Evolutionary conservation across 2,888 invertebrate genomes (phyloP).

Genomic region (Pyralis farinalis): DNA sequence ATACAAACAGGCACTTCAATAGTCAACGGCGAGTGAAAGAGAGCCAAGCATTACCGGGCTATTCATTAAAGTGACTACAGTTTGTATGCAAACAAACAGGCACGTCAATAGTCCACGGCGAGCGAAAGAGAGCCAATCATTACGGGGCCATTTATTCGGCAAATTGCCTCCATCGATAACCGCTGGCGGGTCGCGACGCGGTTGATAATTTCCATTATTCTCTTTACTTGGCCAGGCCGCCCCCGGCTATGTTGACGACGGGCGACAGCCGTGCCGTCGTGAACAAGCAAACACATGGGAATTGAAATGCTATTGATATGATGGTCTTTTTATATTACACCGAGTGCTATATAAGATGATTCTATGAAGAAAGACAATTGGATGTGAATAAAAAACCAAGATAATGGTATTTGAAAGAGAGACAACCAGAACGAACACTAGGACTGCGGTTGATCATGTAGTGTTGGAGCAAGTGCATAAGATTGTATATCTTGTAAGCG

Average conservation of each 20-base stretch:
- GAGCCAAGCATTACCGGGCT: slow-evolving; percentile 35
- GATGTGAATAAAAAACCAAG: no score
- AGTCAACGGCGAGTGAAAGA: slow-evolving; percentile 15
- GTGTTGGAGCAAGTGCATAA: no score
- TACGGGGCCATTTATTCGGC: slow-evolving; percentile 51
- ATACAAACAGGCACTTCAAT: no score
- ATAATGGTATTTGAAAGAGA: no score
- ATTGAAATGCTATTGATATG: slow-evolving; percentile 19
- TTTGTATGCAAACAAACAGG: slow-evolving; percentile 18
- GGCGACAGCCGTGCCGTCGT: slow-evolving; percentile 34
- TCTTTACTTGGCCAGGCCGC: slow-evolving; percentile 40
- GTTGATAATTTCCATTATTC: slow-evolving; percentile 60
- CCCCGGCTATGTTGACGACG: slow-evolving; percentile 43
- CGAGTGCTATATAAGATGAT: no score
- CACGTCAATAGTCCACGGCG: slow-evolving; percentile 10
- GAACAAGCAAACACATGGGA: slow-evolving; percentile 29
- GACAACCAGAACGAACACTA: no score
- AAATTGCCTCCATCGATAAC: slow-evolving; percentile 63
- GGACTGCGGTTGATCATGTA: no score
- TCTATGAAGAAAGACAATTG: no score
- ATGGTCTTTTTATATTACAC: no score
- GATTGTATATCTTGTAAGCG: no score
- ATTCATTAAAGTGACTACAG: slow-evolving; percentile 38
- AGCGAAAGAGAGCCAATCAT: slow-evolving; percentile 28
- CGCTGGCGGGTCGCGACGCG: slow-evolving; percentile 45